These are phyloP conservation scores for Sericinus montela DNA, from an alignment of 2,888 invertebrate genomes.

Conservation along the genomic window DNA sequence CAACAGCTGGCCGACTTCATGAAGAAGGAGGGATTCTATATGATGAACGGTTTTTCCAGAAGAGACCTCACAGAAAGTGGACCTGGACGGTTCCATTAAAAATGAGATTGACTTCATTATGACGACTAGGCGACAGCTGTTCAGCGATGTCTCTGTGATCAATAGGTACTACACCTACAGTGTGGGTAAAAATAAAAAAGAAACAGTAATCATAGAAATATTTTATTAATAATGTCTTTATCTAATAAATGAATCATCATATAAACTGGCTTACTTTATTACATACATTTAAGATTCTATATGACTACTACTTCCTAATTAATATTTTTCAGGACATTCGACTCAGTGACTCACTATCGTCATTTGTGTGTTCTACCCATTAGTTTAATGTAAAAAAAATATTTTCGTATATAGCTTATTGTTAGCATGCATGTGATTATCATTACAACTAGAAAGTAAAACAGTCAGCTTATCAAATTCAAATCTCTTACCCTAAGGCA, in stretches of 20 bases:
- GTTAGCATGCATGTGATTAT: conserved; percentile 48
- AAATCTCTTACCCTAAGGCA: conserved; percentile 72
- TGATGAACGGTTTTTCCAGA: no score
- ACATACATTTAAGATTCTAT: conserved; percentile 24
- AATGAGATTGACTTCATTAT: no score
- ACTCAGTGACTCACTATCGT: conserved; percentile 51
- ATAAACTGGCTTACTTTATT: conserved; percentile 65
- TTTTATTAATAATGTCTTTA: conserved; percentile 75
- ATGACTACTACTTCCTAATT: conserved; percentile 33
- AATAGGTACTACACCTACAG: no score
- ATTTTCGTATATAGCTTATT: conserved; percentile 29
- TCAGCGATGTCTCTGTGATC: no score
- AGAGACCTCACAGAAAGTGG: no score
- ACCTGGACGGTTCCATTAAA: no score
- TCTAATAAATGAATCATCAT: conserved; percentile 66
- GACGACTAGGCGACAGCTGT: no score
- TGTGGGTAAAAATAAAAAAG: background rate
- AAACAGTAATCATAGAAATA: conserved; percentile 42
- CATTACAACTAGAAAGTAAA: conserved; percentile 43
- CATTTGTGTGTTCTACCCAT: conserved; percentile 27
- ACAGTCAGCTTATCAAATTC: conserved; percentile 53
- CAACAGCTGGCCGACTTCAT: no score
- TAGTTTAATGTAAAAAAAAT: conserved; percentile 27
- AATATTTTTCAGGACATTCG: conserved; percentile 55
- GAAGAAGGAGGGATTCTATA: no score